Percentiles rank a stretch among this genome's conserved stretches.
phyloP scores from a whole-genome alignment of 2,113 vertebrate genomes.

The Percopsis transmontana region DNA sequence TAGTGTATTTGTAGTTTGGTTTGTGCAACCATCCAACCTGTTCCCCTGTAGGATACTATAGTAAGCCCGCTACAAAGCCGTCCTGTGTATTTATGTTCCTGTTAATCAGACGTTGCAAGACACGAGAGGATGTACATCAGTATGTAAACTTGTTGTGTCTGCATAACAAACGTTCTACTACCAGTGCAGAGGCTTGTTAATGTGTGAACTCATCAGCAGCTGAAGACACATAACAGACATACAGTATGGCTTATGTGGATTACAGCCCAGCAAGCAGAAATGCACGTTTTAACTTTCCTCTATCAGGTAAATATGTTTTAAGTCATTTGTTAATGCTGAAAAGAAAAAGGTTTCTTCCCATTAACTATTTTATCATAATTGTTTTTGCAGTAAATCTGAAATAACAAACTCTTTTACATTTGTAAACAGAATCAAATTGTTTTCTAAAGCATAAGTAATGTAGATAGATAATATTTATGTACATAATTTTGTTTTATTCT shows the following conservation, averaged over 20 bases:
- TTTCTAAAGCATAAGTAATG: slow-evolving; percentile 43
- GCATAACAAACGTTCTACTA: slow-evolving; percentile 17
- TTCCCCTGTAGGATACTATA: neutral
- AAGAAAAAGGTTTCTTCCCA: slow-evolving; percentile 5
- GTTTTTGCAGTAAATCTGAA: slow-evolving; percentile 4
- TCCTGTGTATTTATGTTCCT: slow-evolving; percentile 43
- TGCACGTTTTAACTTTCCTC: slow-evolving; percentile 15
- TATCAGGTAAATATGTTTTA: neutral
- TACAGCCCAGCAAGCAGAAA: neutral
- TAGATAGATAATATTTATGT: slow-evolving; percentile 64
- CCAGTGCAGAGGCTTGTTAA: slow-evolving; percentile 42
- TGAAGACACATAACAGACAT: neutral
- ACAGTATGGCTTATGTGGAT: slow-evolving; percentile 1
- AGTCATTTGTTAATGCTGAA: slow-evolving; percentile 3
- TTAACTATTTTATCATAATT: slow-evolving; percentile 15
- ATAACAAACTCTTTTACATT: slow-evolving; percentile 17
- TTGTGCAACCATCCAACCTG: no score
- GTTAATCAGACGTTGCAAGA: slow-evolving; percentile 13
- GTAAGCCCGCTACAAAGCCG: neutral
- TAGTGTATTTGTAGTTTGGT: no score
- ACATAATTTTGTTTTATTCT: slow-evolving; percentile 51
- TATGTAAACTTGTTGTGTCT: slow-evolving; percentile 8
- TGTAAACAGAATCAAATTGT: slow-evolving; percentile 54
- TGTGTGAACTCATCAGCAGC: neutral
- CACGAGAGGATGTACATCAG: slow-evolving; percentile 23